phyloP scores from a whole-genome alignment of 2,888 invertebrate species.

The Brachyopa scutellaris region DNA sequence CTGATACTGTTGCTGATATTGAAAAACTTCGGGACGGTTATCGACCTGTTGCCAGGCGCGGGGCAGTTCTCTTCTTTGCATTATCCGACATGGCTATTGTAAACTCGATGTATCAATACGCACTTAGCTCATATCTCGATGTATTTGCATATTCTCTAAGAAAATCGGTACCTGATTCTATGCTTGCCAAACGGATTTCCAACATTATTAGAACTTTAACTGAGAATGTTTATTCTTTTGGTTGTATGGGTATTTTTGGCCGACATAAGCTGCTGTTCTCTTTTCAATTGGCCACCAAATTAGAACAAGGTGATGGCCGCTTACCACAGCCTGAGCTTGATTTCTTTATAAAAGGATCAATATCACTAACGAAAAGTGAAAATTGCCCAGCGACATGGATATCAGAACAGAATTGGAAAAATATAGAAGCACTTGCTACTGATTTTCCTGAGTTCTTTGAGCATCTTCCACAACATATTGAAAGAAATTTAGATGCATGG shows the following conservation, averaged over 20 bases:
- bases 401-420: slow-evolving; percentile 90
- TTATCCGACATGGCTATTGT: slow-evolving; percentile 94
- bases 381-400: slow-evolving; percentile 89
- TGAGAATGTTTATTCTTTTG: slow-evolving; percentile 94
- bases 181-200: slow-evolving; percentile 87
- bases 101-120: slow-evolving; percentile 96
- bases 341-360: slow-evolving; percentile 95
- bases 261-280: slow-evolving; percentile 94
- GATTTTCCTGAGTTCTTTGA: slow-evolving; percentile 88
- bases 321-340: slow-evolving; percentile 89
- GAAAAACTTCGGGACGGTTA: slow-evolving; percentile 93
- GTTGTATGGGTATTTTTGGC: slow-evolving; percentile 96
- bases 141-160: slow-evolving; percentile 91
- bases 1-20: slow-evolving; percentile 90
- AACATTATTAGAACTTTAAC: slow-evolving; percentile 94
- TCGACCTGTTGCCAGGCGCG: slow-evolving; percentile 91
- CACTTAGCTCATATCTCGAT: slow-evolving; percentile 91
- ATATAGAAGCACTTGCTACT: slow-evolving; percentile 87
- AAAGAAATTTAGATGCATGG: slow-evolving; percentile 84
- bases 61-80: slow-evolving; percentile 95
- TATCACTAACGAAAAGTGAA: slow-evolving; percentile 88
- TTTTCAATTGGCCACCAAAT: slow-evolving; percentile 93
- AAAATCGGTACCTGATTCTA: slow-evolving; percentile 91
- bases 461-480: no score
- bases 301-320: slow-evolving; percentile 87